Evolutionary conservation across 2,888 invertebrate genomes (phyloP).

Genomic region (Drosophila setosimentum): DNA sequence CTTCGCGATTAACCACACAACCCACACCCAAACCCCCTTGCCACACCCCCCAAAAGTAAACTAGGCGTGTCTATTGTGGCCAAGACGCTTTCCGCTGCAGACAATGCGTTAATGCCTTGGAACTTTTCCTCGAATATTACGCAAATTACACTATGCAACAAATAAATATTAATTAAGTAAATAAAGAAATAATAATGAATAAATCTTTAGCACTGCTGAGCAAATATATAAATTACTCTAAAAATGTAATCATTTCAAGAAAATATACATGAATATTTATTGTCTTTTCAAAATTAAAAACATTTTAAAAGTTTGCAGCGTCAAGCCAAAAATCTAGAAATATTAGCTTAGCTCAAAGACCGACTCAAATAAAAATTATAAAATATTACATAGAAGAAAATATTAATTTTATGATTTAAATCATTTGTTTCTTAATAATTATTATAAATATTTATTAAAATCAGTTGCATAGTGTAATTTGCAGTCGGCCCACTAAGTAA

Average conservation of each 20-base stretch:
- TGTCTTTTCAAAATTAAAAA: neutral
- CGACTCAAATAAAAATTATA: neutral
- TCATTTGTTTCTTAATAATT: neutral
- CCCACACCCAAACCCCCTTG: neutral
- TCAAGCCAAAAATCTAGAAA: neutral
- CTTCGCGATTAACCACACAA: constrained; percentile 18
- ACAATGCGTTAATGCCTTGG: constrained; percentile 4
- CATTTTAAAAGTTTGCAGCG: neutral
- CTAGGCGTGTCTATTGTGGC: constrained; percentile 42
- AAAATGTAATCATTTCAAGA: neutral
- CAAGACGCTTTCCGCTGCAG: constrained; percentile 9
- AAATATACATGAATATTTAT: neutral
- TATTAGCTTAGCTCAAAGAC: neutral
- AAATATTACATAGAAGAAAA: neutral
- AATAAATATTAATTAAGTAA: neutral
- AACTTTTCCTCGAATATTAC: constrained; percentile 17
- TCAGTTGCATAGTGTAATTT: neutral
- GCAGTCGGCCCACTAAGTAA: neutral
- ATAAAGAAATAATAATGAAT: neutral
- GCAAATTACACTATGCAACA: constrained; percentile 3
- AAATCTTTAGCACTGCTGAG: neutral
- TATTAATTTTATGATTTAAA: neutral
- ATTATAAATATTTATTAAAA: neutral
- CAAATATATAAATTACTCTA: neutral
- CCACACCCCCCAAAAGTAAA: neutral